Conservation (phyloP, 1,140 invertebrate genomes). For the Zaprionus capensis region DNA sequence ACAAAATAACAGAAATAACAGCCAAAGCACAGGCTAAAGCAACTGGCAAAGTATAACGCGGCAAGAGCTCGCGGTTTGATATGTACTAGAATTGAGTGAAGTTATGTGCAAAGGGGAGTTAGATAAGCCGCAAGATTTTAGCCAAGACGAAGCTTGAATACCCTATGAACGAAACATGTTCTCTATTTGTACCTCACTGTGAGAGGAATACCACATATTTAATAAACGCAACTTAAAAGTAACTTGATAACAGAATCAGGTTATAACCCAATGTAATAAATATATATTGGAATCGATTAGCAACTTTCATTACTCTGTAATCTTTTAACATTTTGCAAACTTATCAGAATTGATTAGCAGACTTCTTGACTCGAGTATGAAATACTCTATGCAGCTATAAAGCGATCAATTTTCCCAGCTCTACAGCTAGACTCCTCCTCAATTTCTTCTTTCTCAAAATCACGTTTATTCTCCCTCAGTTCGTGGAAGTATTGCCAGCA, state of each 20-base stretch:
- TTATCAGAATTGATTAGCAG: background rate
- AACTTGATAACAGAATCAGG: too few relatives aligned
- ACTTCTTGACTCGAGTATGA: background rate
- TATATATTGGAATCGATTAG: background rate
- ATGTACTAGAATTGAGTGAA: slow-evolving; percentile 21
- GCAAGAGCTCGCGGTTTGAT: slow-evolving; percentile 18
- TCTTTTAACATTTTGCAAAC: background rate
- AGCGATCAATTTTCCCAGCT: background rate
- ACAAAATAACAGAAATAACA: slow-evolving; percentile 29
- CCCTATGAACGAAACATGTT: background rate
- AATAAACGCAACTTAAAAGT: too few relatives aligned
- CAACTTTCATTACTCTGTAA: background rate
- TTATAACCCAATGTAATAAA: background rate
- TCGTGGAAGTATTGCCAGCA: slow-evolving; percentile 12
- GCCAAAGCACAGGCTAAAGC: background rate
- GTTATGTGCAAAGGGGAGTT: background rate
- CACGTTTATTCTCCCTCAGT: background rate
- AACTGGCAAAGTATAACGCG: background rate
- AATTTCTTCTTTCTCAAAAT: background rate
- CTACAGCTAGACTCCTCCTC: background rate
- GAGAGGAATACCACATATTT: too few relatives aligned
- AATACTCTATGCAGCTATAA: background rate
- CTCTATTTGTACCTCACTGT: background rate
- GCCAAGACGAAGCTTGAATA: background rate
- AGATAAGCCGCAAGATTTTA: background rate